These are phyloP conservation scores for Limnephilus marmoratus DNA, from an alignment of 2,888 invertebrate genomes.

Conservation along the genomic window DNA sequence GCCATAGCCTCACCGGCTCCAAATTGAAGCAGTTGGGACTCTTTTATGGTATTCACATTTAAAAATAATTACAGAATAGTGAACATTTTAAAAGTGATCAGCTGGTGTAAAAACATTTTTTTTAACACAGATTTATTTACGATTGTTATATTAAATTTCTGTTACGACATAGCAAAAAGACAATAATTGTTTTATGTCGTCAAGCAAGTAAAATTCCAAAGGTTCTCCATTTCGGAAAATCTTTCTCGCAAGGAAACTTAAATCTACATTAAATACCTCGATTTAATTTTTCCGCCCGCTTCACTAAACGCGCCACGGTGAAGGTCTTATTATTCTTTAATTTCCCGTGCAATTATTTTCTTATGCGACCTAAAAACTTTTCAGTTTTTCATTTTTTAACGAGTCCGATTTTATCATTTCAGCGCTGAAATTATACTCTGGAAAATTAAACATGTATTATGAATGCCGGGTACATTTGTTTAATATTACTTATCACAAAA, in stretches of 20 bases:
- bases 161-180: neutral
- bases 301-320: conserved; percentile 10
- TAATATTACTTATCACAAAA: neutral
- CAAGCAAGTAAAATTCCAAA: neutral
- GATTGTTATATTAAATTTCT: neutral
- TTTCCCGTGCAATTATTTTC: conserved; percentile 51
- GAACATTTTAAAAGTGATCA: too few species aligned
- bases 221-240: neutral
- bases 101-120: too few species aligned
- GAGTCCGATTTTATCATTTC: neutral
- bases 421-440: neutral
- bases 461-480: neutral
- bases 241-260: neutral
- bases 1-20: too few species aligned
- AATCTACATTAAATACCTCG: neutral
- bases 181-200: neutral
- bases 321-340: conserved; percentile 48
- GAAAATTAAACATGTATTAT: neutral
- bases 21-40: too few species aligned
- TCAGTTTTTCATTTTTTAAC: neutral
- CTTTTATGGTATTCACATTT: too few species aligned
- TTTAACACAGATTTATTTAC: too few species aligned
- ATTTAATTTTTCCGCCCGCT: conserved; percentile 2
- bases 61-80: too few species aligned
- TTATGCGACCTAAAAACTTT: conserved; percentile 36